Percentiles rank a stretch among this genome's conserved stretches.
Conservation (phyloP, 1,140 invertebrate species). For the Panagrolaimus sp. region DNA sequence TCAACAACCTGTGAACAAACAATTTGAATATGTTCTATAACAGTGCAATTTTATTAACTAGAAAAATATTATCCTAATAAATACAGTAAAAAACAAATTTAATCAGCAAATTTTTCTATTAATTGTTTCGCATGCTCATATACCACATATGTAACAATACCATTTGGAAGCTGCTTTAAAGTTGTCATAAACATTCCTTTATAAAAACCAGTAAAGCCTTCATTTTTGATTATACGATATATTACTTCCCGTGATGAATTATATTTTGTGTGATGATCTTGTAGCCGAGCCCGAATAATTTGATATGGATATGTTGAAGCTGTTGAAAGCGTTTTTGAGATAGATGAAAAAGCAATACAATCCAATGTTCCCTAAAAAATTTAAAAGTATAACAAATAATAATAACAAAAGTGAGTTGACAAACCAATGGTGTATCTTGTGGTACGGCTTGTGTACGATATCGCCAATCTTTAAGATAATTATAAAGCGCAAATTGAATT, state of each 20-base stretch:
- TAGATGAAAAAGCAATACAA: slow-evolving; percentile 82
- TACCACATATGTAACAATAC: slow-evolving; percentile 86
- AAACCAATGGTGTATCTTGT: slow-evolving; percentile 81
- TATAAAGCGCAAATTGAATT: slow-evolving; percentile 96
- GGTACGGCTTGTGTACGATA: slow-evolving; percentile 72
- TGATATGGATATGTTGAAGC: slow-evolving; percentile 93
- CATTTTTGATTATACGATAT: slow-evolving; percentile 77
- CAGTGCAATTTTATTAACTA: no score
- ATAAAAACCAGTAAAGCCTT: slow-evolving; percentile 88
- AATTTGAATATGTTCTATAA: no score
- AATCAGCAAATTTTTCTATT: no score
- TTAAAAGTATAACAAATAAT: slow-evolving; percentile 6
- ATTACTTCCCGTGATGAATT: slow-evolving; percentile 65
- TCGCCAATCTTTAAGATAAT: slow-evolving; percentile 90
- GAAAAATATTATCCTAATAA: no score
- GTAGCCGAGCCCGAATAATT: slow-evolving; percentile 82
- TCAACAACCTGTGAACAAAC: no score
- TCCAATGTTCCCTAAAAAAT: slow-evolving; percentile 72
- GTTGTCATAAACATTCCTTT: slow-evolving; percentile 86
- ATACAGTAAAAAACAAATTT: no score
- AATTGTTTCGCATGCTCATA: slow-evolving; percentile 72
- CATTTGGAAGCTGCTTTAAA: slow-evolving; percentile 81
- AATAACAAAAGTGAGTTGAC: slow-evolving; percentile 20
- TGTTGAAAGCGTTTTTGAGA: slow-evolving; percentile 89
- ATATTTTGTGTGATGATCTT: slow-evolving; percentile 84